These are phyloP conservation scores for Drosophila macrospina DNA, from an alignment of 2,888 invertebrate genomes.

Conservation along the genomic window DNA sequence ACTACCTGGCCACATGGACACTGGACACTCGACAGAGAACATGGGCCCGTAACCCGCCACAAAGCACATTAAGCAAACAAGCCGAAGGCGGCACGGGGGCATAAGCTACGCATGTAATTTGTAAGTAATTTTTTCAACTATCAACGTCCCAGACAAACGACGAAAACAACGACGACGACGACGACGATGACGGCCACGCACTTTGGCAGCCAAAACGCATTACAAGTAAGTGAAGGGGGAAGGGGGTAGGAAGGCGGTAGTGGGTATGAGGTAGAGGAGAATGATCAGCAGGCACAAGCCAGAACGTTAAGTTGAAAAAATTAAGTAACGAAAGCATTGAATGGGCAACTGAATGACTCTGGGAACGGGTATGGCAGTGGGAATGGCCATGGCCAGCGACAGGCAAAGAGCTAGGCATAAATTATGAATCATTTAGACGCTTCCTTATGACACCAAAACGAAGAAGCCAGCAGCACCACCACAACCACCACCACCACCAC, in stretches of 20 bases:
- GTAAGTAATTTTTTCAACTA: conserved; percentile 81
- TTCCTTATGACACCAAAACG: conserved; percentile 81
- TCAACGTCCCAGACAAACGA: conserved; percentile 72
- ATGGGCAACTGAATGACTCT: conserved; percentile 63
- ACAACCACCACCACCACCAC: conserved; percentile 21
- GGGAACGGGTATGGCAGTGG: conserved; percentile 36
- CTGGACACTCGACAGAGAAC: conserved; percentile 27
- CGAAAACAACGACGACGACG: conserved; percentile 34
- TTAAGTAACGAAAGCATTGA: conserved; percentile 79
- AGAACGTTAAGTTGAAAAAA: conserved; percentile 69
- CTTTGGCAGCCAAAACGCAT: conserved; percentile 62
- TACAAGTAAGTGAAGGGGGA: conserved; percentile 25
- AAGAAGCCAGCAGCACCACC: conserved; percentile 53
- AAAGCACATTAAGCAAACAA: conserved; percentile 76
- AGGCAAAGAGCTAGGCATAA: conserved; percentile 68
- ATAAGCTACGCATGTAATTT: conserved; percentile 82
- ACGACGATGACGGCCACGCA: conserved; percentile 56
- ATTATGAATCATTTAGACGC: conserved; percentile 83
- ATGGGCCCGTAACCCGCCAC: conserved; percentile 57
- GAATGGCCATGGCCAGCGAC: conserved; percentile 40
- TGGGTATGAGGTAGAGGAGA: background rate
- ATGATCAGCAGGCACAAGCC: conserved; percentile 69
- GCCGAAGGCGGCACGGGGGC: conserved; percentile 78
- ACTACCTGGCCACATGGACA: conserved; percentile 30
- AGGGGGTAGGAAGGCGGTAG: background rate